Evolutionary conservation across 2,888 invertebrate species (phyloP).

Genomic region (Rhingia rostrata): DNA sequence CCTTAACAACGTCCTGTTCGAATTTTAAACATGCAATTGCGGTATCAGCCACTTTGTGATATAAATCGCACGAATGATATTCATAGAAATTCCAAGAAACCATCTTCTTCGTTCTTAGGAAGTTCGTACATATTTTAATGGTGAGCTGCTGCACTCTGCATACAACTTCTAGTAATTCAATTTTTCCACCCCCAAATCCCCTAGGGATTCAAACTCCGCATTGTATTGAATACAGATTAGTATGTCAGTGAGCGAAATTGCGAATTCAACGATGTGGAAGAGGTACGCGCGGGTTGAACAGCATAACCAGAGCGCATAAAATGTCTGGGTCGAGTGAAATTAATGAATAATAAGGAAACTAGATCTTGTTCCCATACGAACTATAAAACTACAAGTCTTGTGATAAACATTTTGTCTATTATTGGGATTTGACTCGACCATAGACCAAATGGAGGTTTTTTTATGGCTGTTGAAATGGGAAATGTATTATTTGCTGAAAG

Average conservation of each 20-base stretch:
- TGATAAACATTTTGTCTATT: not conserved
- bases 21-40: too few relatives aligned
- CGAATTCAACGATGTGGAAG: conserved; percentile 42
- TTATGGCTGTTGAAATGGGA: not conserved
- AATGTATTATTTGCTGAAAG: not conserved
- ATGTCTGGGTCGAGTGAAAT: conserved; percentile 64
- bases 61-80: too few relatives aligned
- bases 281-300: conserved; percentile 15
- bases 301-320: conserved; percentile 1
- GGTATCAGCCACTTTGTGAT: too few relatives aligned
- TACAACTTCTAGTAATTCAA: too few relatives aligned
- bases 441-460: conserved; percentile 1
- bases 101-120: too few relatives aligned
- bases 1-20: too few relatives aligned
- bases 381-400: not conserved
- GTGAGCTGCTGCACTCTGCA: too few relatives aligned
- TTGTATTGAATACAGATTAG: conserved; percentile 11
- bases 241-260: conserved; percentile 34
- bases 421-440: conserved; percentile 5
- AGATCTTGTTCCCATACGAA: conserved; percentile 31
- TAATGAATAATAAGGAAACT: conserved; percentile 46
- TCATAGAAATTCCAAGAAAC: too few relatives aligned
- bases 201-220: conserved; percentile 6
- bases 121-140: too few relatives aligned
- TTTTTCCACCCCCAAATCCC: too few relatives aligned